Evolutionary conservation across 2,888 invertebrate species (phyloP).

Genomic region (Drosophila mimica): DNA sequence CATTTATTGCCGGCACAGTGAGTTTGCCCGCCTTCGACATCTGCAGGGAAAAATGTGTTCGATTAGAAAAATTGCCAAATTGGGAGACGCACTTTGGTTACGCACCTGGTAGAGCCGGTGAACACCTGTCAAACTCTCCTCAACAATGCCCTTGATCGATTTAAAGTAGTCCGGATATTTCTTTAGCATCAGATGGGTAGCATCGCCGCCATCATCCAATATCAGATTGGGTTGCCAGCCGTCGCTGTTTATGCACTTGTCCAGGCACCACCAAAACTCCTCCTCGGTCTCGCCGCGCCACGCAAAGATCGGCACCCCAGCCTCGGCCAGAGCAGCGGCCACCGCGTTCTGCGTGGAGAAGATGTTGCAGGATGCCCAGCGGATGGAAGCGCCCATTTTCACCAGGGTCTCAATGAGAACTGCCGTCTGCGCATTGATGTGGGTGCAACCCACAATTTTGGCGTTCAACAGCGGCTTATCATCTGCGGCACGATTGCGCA

Average conservation of each 20-base stretch:
- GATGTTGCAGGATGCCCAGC: conserved; percentile 99
- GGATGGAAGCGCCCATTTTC: conserved; percentile 94
- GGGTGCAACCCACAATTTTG: conserved; percentile 97
- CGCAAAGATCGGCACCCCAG: conserved; percentile 94
- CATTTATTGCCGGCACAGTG: conserved; percentile 80
- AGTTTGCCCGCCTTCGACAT: conserved; percentile 80
- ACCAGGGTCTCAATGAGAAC: conserved; percentile 95
- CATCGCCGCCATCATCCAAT: conserved; percentile 97
- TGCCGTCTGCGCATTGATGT: conserved; percentile 98
- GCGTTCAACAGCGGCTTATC: conserved; percentile 97
- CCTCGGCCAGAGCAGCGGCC: conserved; percentile 96
- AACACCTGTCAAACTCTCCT: conserved; percentile 98
- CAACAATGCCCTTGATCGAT: conserved; percentile 96
- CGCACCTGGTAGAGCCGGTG: conserved; percentile 91
- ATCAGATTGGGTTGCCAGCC: conserved; percentile 99
- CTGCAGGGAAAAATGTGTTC: not conserved
- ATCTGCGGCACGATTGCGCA: conserved; percentile 94
- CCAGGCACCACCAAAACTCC: conserved; percentile 99
- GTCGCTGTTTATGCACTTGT: conserved; percentile 94
- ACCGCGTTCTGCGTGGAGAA: conserved; percentile 98
- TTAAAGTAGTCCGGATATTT: conserved; percentile 96
- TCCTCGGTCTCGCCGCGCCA: conserved; percentile 99
- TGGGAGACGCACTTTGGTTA: not conserved
- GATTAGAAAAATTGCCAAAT: not conserved
- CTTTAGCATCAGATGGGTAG: conserved; percentile 97